phyloP scores from a whole-genome alignment of 2,888 invertebrate species.

The Eupithecia insigniata region DNA sequence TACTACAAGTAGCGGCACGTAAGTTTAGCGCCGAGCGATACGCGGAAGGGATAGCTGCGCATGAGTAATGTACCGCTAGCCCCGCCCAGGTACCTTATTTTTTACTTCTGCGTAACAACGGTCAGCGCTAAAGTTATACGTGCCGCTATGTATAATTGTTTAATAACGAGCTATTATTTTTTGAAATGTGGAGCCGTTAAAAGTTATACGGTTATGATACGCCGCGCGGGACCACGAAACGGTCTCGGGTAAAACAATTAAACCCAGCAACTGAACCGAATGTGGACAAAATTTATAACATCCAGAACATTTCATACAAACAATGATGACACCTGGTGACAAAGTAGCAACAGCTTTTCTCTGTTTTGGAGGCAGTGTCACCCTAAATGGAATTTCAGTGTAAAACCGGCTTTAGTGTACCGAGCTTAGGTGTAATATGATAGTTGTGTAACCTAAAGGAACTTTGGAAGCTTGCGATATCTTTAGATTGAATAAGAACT shows the following conservation, averaged over 20 bases:
- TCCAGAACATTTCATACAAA: constrained; percentile 27
- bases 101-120: too few relatives aligned
- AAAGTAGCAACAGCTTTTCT: constrained; percentile 50
- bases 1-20: too few relatives aligned
- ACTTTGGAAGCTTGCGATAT: not conserved
- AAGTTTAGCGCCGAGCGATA: too few relatives aligned
- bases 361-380: constrained; percentile 37
- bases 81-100: too few relatives aligned
- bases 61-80: too few relatives aligned
- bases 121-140: too few relatives aligned
- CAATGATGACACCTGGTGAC: constrained; percentile 29
- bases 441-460: not conserved
- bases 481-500: not conserved
- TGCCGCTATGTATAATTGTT: too few relatives aligned
- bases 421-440: constrained; percentile 14
- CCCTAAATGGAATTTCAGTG: not conserved
- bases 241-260: constrained; percentile 15
- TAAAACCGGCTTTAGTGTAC: not conserved
- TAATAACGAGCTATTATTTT: constrained; percentile 5
- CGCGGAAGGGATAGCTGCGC: too few relatives aligned
- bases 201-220: constrained; percentile 11
- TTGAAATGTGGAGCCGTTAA: not conserved
- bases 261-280: constrained; percentile 6
- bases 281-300: constrained; percentile 22
- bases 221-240: constrained; percentile 7